Evolutionary conservation across 2,888 invertebrate species (phyloP), one percentile per base, ranked within the genome.

Genomic region (Galeruca laticollis): DNA sequence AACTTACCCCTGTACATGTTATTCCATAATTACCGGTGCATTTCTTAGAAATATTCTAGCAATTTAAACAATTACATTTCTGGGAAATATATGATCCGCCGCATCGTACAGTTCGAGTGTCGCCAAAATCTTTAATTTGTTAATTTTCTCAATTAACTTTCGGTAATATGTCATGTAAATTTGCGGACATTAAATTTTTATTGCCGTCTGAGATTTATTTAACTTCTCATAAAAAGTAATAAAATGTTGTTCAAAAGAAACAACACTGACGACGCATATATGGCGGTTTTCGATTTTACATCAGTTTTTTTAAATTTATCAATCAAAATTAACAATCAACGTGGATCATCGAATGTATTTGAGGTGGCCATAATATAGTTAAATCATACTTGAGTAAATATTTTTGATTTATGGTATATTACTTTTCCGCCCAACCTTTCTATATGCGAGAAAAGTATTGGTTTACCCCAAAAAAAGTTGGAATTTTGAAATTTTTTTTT

Each of bases 151-250:
- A 79, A 80, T 80, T 79, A 80, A 74, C 76, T 70, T 68, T 73
- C 68, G 71, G 75, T 82, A 81, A 83, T 84, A 81, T 80, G 82
- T 82, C 77, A 84, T 84, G 83, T 82, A 84, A 83, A 84, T 84
- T 82, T 82, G 66, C 56, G 61, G 63, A 60, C 62, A 59, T 63
- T 59, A 68, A 72, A 65, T 61, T 66, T 72, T 73, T 72, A 72
- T 72, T 72, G 31, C 62, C 62, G 70, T 62, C 71, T 56, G 60
- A 74, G 76, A 80, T 82, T 81, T 82, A 81, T 82, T 80, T 81
- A 77, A 76, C 77, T 82, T 82, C 81, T 78, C 80, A 79, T 76
- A 80, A 81, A 72, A 73, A 75, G 70, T 79, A 80, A 76, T 82
- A 80, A 81, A 60, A 77, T 70, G 69, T 68, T 74, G 66, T 75